Base-by-base conservation (phyloP, 2,113 vertebrate genomes). In the Bujurquina vittata region DNA sequence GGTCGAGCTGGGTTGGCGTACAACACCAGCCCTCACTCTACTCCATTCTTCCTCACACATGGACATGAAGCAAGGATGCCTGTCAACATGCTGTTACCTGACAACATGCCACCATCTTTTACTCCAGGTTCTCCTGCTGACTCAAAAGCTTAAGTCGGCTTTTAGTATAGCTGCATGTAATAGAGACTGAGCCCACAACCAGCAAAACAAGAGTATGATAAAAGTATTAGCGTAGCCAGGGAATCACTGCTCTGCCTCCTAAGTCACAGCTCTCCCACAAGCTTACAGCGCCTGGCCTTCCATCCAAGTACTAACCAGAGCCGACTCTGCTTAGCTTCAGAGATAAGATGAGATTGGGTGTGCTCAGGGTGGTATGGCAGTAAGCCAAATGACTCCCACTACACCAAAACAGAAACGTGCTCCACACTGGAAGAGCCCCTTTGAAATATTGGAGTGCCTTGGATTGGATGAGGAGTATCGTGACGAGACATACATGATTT, bases 1-100 rank as follows among this genome's bases (percentile, higher is more conserved):
- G 55, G 67, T 33, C 86, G 80, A 59, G 79, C 82, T 22, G 75
- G 78, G 14, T 63, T 85, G 37, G 65, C 83, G 31, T 75, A 81
- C 43, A 77, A 80, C 12, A 55, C 75, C 29, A 82, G 75, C 22
- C 58, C 61, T 35, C 77, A 86, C 52, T 73, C 81, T 22, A 84
- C 58, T 0, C 75, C 65, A 26, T 61, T 77, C 33, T 81, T 81
- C 12, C 17, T 77, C 18, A 83, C 60, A 52, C 74, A 81, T 23
- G 80, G 69, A 1, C 8, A 40, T 14, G 72, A 80, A 33, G 80
- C 35, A 9, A 20, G 52, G 37, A 54, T 77, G 57, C 73, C 82
- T 49, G 54, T 33, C 23, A 52, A 85, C 12, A 3, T 81, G 29
- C 54, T 81, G 11, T 40, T 81, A 14, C 59, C 60, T 65, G 65